Base-by-base conservation (phyloP, 2,797 vertebrate genomes). In the Philypnodon macrostomus region DNA sequence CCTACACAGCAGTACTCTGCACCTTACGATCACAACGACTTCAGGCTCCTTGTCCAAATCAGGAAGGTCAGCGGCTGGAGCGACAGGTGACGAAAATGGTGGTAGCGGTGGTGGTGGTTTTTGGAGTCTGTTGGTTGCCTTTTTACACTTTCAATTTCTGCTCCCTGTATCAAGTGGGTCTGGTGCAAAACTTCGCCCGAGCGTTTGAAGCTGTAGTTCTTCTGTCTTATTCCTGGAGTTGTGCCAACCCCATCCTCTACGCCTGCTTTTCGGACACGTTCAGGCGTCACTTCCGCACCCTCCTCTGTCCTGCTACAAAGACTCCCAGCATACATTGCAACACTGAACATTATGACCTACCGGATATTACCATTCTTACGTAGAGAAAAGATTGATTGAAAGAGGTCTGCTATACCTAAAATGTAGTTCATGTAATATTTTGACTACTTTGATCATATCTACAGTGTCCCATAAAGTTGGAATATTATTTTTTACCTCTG, bases 201-300 rank as follows among this genome's bases (percentile, higher is more conserved):
- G 80, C 78, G 0, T 92, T 91, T 11, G 86, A 90, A 68, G 70
- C 86, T 0, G 76, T 76, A 16, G 86, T 92, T 14, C 72, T 90
- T 63, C 47, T 92, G 67, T 92, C 90, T 0, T 92, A 92, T 58
- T 85, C 87, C 0, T 91, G 89, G 90, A 92, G 90, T 73, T 91
- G 90, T 0, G 84, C 86, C 1, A 91, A 91, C 57, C 90, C 90
- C 17, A 85, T 91, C 30, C 81, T 92, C 24, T 91, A 92, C 9
- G 82, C 85, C 33, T 89, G 84, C 55, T 57, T 91, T 37, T 91
- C 89, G 0, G 80, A 88, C 36, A 85, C 80, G 9, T 90, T 91
- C 56, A 59, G 87, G 24, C 78, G 63, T 16, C 73, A 91, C 67
- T 91, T 91, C 64, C 58, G 42, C 34, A 21, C 50, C 1, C 82